Base-by-base conservation (phyloP, 2,888 invertebrate genomes). In the Timandra comae region DNA sequence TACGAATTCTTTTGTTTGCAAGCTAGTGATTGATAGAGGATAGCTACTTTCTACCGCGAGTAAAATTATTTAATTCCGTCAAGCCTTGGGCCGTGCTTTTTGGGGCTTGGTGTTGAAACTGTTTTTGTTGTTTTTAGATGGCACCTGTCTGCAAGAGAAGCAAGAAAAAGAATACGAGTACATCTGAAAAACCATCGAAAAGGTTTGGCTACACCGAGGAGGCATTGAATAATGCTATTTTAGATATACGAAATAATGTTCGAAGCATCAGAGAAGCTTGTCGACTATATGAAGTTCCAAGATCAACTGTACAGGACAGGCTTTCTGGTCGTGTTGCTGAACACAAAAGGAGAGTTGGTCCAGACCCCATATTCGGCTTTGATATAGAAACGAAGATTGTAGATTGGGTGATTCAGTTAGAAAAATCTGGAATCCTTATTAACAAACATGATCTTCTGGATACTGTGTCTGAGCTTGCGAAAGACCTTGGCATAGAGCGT, bases 361-460 rank as follows among this genome's bases (percentile, higher is more conserved):
- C 56, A 33, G 49, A 50, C 34, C 55, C 57, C 27, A 36, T 38
- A 19, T 37, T 59, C 54, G 31, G 41, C 30, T 16, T 33, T 25
- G 25, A 28, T 27, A 29, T 33, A 12, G 35, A 42, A 44, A 52
- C 54, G 37, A 49, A 49, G 27, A 31, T 61, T 29, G 49, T 46
- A 25, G 34, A 58, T 21, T 59, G 60, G 56, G 43, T 61, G 26
- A 27, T 48, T 35, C 40, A 48, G 10, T 46, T 52, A 27, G 38
- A 53, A 2, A 56, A 56, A 51, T 54, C 56, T 48, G 57, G 56
- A 25, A 60, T 63, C 41, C 56, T 53, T 26, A 40, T 56, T 1
- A 58, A 50, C 35, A 61, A 58, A 12, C 32, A 41, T 20, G 49
- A 58, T 21, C 35, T 52, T 21, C 34, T 58, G 30, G 43, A 54